These are phyloP conservation scores for Palythoa grandiflora DNA, from an alignment of 92 coral and sea anemone species.

Conservation along the genomic window DNA sequence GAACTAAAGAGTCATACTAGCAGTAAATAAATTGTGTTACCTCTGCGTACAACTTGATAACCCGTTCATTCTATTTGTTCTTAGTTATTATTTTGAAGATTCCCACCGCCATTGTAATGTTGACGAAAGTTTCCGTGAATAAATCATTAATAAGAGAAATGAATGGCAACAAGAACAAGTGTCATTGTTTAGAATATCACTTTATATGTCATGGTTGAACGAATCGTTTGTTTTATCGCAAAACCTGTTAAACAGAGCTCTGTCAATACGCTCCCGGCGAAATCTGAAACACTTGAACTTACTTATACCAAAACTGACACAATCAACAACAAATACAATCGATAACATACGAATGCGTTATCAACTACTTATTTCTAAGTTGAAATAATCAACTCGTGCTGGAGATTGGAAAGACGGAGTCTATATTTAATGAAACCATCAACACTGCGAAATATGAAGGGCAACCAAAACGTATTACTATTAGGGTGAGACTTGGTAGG, in stretches of 20 bases:
- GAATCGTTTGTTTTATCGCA: conserved; percentile 8
- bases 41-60: background rate
- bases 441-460: no score
- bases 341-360: background rate
- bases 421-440: no score
- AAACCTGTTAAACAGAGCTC: conserved; percentile 29
- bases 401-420: no score
- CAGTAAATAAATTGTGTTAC: background rate
- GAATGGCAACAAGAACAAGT: conserved; percentile 11
- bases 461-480: no score
- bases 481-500: no score
- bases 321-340: background rate
- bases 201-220: conserved; percentile 26
- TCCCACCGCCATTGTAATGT: background rate
- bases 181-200: conserved; percentile 12
- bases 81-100: background rate
- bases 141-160: conserved; percentile 22
- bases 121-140: background rate
- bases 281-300: background rate
- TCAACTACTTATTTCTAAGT: background rate
- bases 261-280: background rate
- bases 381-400: no score
- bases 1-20: no score
- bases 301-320: no score
- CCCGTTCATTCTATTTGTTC: background rate